These are phyloP conservation scores for Malacoraja senta DNA, from an alignment of 2,797 vertebrate genomes.

Conservation along the genomic window DNA sequence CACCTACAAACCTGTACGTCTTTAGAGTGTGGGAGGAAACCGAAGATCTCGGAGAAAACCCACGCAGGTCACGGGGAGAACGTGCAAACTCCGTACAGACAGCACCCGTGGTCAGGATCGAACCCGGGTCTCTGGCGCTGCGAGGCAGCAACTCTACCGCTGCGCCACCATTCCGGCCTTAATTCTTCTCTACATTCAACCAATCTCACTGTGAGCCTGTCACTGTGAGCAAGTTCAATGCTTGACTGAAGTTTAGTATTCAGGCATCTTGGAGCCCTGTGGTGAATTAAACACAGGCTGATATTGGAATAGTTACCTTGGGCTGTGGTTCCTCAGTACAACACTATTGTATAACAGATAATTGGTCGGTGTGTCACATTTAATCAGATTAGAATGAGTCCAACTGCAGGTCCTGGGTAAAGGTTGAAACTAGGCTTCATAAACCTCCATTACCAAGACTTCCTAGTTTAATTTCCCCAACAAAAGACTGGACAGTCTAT, in stretches of 20 bases:
- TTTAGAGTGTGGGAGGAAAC: too few relatives aligned
- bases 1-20: too few relatives aligned
- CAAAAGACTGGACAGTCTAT: constrained; percentile 16
- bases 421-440: constrained; percentile 29
- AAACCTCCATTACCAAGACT: constrained; percentile 13
- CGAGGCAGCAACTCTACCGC: too few relatives aligned
- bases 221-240: background rate
- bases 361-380: constrained; percentile 28
- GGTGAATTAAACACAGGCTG: constrained; percentile 29
- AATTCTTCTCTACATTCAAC: background rate
- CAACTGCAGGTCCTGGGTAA: constrained; percentile 9
- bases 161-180: too few relatives aligned
- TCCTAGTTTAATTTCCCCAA: constrained; percentile 18
- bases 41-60: too few relatives aligned
- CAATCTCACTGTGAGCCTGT: too few relatives aligned
- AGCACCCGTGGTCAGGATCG: too few relatives aligned
- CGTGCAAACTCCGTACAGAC: too few relatives aligned
- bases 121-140: too few relatives aligned
- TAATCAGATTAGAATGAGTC: constrained; percentile 34
- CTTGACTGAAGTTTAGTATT: background rate
- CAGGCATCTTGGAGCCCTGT: background rate
- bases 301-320: constrained; percentile 8
- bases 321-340: constrained; percentile 19
- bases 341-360: constrained; percentile 32
- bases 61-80: too few relatives aligned